Percentiles rank a stretch among this genome's conserved stretches.
Conservation (phyloP, 53 echinoderm and acorn worm genomes). For the Luidia sarsii region DNA sequence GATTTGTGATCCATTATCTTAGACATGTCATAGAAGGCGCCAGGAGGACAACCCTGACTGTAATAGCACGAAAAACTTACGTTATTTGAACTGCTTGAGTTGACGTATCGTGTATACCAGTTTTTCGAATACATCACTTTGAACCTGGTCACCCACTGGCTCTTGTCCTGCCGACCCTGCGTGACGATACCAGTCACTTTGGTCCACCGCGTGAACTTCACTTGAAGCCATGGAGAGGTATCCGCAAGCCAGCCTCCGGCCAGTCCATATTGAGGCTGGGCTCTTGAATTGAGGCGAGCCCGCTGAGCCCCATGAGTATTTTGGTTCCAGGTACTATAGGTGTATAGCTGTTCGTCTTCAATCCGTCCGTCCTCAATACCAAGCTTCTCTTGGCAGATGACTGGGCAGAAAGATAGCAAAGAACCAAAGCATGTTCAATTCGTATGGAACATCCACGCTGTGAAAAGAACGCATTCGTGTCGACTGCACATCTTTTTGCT, state of each 20-base stretch:
- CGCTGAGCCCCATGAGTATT: conserved; percentile 16
- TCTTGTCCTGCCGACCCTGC: conserved; percentile 34
- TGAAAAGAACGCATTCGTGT: too few relatives aligned
- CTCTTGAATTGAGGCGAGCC: conserved; percentile 4
- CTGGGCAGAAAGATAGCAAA: neutral
- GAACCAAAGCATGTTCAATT: too few relatives aligned
- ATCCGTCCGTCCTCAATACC: conserved; percentile 22
- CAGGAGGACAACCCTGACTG: too few relatives aligned
- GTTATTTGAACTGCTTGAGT: too few relatives aligned
- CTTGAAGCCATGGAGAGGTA: conserved; percentile 11
- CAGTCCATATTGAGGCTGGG: neutral
- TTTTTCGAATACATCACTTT: conserved; percentile 19
- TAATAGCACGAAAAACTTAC: neutral
- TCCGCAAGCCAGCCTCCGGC: conserved; percentile 16
- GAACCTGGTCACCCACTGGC: conserved; percentile 19
- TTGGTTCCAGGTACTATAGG: neutral
- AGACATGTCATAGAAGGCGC: too few relatives aligned
- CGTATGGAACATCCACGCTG: too few relatives aligned
- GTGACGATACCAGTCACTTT: conserved; percentile 25
- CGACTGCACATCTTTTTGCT: too few relatives aligned
- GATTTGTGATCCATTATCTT: too few relatives aligned
- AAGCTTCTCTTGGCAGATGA: neutral
- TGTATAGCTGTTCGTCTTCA: neutral
- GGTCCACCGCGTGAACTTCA: conserved; percentile 30
- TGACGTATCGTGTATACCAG: too few relatives aligned